These are phyloP conservation scores for Cnemophilus loriae DNA, from an alignment of 2,113 vertebrate species.

Conservation along the genomic window DNA sequence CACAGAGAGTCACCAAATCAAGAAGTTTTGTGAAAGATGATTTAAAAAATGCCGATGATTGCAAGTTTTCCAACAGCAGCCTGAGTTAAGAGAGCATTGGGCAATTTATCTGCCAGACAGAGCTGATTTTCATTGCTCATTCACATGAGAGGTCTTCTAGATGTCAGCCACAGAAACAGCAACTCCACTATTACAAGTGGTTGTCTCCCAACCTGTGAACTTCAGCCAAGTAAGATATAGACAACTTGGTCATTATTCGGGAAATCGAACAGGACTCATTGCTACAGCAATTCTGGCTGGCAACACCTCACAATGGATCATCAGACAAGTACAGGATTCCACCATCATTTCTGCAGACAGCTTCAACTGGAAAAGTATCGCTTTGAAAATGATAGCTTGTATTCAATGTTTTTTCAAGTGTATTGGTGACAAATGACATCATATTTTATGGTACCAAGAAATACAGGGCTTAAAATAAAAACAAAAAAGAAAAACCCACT, in stretches of 20 bases:
- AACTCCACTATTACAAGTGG: background rate
- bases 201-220: background rate
- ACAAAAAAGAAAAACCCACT: background rate
- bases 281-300: background rate
- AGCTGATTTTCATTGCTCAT: background rate
- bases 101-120: background rate
- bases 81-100: background rate
- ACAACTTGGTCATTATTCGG: background rate
- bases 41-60: background rate
- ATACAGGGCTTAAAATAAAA: background rate
- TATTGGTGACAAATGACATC: background rate
- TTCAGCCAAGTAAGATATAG: background rate
- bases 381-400: background rate
- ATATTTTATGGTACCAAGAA: background rate
- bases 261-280: background rate
- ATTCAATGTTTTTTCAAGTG: background rate
- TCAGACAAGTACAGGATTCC: background rate
- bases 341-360: background rate
- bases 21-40: background rate
- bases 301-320: background rate
- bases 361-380: background rate
- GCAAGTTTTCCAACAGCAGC: background rate
- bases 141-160: background rate
- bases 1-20: background rate
- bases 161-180: background rate